Percentiles rank a stretch among this genome's conserved stretches.
Evolutionary conservation across 2,888 invertebrate species (phyloP).

Genomic region (Rhagonycha lutea): DNA sequence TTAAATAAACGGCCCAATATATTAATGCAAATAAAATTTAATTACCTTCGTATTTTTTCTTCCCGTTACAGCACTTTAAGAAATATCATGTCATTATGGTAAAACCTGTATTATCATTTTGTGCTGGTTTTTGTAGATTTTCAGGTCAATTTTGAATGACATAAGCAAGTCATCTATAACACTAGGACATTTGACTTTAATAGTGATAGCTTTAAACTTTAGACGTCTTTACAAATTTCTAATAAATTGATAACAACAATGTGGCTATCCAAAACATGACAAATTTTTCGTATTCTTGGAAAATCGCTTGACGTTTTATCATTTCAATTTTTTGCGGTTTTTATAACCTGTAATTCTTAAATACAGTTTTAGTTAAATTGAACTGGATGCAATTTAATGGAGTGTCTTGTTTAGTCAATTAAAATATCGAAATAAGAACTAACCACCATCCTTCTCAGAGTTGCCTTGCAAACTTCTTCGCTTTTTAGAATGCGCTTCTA

Average conservation of each 20-base stretch:
- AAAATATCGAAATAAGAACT: too few relatives aligned
- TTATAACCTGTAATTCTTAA: too few relatives aligned
- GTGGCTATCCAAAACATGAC: not conserved
- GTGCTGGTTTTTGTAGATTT: not conserved
- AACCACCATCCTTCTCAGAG: too few relatives aligned
- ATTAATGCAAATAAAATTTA: too few relatives aligned
- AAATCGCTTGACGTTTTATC: not conserved
- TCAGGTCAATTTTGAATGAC: not conserved
- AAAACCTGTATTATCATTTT: not conserved
- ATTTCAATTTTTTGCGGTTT: not conserved
- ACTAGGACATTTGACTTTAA: not conserved
- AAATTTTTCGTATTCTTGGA: not conserved
- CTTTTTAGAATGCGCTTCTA: too few relatives aligned
- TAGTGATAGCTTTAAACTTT: not conserved
- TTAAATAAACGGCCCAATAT: too few relatives aligned
- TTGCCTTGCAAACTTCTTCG: too few relatives aligned
- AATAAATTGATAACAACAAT: not conserved
- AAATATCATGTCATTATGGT: not conserved
- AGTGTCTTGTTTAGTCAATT: too few relatives aligned
- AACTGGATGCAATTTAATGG: too few relatives aligned
- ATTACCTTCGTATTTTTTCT: not conserved
- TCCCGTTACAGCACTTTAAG: not conserved
- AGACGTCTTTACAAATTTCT: not conserved
- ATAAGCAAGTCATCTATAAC: not conserved
- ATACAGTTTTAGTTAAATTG: too few relatives aligned